Base-by-base conservation (phyloP, 2,888 invertebrate genomes). In the Eurytoma adleriae region DNA sequence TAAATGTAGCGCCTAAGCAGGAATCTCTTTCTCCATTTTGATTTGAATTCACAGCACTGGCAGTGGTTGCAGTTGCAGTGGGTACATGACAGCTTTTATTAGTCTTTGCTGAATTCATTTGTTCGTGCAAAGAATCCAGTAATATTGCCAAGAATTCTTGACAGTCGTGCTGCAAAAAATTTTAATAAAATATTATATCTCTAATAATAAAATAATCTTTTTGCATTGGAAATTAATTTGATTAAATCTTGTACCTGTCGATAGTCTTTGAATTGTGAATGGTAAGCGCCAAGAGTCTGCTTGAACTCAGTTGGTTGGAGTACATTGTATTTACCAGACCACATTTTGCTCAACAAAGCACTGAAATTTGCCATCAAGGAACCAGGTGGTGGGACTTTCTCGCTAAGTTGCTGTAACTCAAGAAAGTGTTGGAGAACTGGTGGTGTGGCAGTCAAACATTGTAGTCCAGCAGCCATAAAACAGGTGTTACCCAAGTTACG, bases 91-190 rank as follows among this genome's bases (percentile, higher is more conserved):
- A 86, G 82, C 84, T 87, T 80, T 90, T 90, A 73, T 84, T 86
- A 67, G 85, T 83, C 67, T 89, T 90, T 27, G 91, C 91, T 66
- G 88, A 86, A 80, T 92, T 92, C 86, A 94, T 91, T 86, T 94
- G 93, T 85, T 94, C 94, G 85, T 94, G 93, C 12, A 94, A 90
- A 2, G 92, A 92, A 85, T 94, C 94, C 83, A 94, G 87, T 57
- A 94, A 87, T 24, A 94, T 90, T 7, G 94, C 93, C 79, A 94
- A 91, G 86, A 94, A 94, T 88, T 94, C 94, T 89, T 94, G 94
- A 88, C 94, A 94, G 86, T 94, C 94, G 86, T 94, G 94, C 93
- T 94, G 88, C 20, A 84, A 83, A 70, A 30, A 20, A 56, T 75
- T 61, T 14, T 54, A 30, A 68, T 18, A 54, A 56, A 56, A 70